Evolutionary conservation across 1,140 invertebrate genomes (phyloP).

Genomic region (Caenorhabditis latens): DNA sequence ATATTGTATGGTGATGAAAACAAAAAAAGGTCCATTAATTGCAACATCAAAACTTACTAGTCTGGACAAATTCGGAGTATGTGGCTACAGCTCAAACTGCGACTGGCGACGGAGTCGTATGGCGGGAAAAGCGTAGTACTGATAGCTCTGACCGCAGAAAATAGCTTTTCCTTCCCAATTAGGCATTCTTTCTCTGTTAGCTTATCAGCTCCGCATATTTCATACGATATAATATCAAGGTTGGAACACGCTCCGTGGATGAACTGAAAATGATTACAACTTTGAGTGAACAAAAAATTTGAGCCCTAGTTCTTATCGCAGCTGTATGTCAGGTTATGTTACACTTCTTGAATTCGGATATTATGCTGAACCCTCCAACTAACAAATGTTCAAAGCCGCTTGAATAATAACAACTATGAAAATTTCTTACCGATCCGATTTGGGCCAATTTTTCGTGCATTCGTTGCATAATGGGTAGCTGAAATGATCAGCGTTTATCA

Average conservation of each 20-base stretch:
- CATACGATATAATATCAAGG: too few species aligned
- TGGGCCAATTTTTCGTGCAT: too few species aligned
- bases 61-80: not conserved
- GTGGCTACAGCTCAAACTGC: not conserved
- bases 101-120: too few species aligned
- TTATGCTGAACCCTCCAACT: conserved; percentile 23
- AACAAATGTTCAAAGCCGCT: conserved; percentile 11
- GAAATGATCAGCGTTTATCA: too few species aligned
- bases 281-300: not conserved
- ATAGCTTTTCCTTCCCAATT: too few species aligned
- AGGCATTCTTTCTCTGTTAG: too few species aligned
- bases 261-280: conserved; percentile 20
- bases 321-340: conserved; percentile 36
- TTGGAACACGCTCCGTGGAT: not conserved
- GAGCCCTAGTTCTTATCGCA: conserved; percentile 14
- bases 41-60: conserved; percentile 12
- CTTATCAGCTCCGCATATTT: too few species aligned
- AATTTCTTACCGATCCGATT: conserved; percentile 35
- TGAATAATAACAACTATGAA: conserved; percentile 15
- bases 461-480: too few species aligned
- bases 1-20: conserved; percentile 22
- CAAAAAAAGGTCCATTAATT: conserved; percentile 18
- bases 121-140: too few species aligned
- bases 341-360: conserved; percentile 22
- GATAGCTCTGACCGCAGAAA: too few species aligned